Conservation (phyloP, 2,888 invertebrate genomes). For the Hypomecis punctinalis region DNA sequence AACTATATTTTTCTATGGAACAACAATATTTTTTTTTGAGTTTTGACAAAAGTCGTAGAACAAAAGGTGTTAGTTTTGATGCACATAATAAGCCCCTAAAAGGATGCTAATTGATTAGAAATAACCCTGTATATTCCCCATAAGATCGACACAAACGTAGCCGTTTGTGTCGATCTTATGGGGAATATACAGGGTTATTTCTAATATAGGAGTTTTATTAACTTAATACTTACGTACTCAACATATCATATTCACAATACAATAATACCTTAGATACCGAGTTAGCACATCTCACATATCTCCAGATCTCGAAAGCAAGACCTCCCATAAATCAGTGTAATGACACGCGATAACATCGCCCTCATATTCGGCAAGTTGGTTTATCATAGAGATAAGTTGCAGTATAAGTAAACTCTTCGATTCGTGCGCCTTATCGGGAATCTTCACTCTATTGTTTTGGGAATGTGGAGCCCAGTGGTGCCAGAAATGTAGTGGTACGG, state of each 20-base stretch:
- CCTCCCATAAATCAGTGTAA: slow-evolving; percentile 39
- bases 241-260: neutral
- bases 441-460: slow-evolving; percentile 57
- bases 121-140: no score
- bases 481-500: neutral
- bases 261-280: slow-evolving; percentile 6
- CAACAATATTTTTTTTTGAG: no score
- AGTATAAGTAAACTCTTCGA: slow-evolving; percentile 56
- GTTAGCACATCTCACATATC: slow-evolving; percentile 1
- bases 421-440: slow-evolving; percentile 56
- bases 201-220: no score
- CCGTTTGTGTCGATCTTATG: no score
- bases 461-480: slow-evolving; percentile 14
- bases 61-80: no score
- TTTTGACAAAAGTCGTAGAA: no score
- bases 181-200: no score
- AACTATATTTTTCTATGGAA: no score
- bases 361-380: slow-evolving; percentile 33
- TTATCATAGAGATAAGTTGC: slow-evolving; percentile 32
- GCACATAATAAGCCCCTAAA: no score
- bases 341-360: slow-evolving; percentile 40
- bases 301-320: slow-evolving; percentile 15
- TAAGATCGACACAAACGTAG: no score
- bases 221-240: no score
- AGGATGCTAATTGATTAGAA: no score